Evolutionary conservation across 2,888 invertebrate genomes (phyloP).

Genomic region (Amphipyra tragopoginis): DNA sequence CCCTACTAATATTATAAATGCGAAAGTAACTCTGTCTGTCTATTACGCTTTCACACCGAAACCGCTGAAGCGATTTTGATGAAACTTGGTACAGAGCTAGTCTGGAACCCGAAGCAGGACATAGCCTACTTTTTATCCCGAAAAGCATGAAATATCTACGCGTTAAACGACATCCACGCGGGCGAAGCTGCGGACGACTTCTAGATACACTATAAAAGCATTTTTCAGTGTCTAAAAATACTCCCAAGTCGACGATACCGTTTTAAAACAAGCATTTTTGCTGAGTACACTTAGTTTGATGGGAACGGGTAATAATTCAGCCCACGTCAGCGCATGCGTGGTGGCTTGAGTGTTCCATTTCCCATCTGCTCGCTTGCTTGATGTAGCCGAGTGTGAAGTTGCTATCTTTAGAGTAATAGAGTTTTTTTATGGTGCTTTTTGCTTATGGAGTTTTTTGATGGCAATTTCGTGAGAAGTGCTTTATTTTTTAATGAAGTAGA

Average conservation of each 20-base stretch:
- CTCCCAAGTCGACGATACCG: not conserved
- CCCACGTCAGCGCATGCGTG: conserved; percentile 50
- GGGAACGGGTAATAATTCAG: conserved; percentile 55
- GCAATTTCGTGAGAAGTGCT: too few relatives aligned
- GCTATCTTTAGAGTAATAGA: conserved; percentile 40
- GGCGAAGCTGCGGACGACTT: too few relatives aligned
- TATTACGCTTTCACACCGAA: too few relatives aligned
- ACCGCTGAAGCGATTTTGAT: too few relatives aligned
- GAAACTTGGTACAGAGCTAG: too few relatives aligned
- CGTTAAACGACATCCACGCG: too few relatives aligned
- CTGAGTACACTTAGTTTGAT: conserved; percentile 57
- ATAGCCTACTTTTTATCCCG: too few relatives aligned
- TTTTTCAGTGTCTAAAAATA: not conserved
- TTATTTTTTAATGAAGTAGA: too few relatives aligned
- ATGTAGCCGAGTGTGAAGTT: conserved; percentile 29
- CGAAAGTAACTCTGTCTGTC: too few relatives aligned
- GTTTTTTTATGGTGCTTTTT: conserved; percentile 26
- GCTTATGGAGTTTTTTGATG: not conserved
- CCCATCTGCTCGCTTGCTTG: conserved; percentile 39
- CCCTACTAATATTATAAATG: too few relatives aligned
- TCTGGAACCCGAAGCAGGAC: too few relatives aligned
- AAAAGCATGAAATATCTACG: too few relatives aligned
- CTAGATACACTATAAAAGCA: not conserved
- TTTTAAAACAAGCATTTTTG: conserved; percentile 54
- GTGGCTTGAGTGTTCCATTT: conserved; percentile 33